A percentile compares a stretch with the other conserved stretches of the same genome.
Conservation (phyloP, 2,113 vertebrate genomes). For the Chionomys nivalis region DNA sequence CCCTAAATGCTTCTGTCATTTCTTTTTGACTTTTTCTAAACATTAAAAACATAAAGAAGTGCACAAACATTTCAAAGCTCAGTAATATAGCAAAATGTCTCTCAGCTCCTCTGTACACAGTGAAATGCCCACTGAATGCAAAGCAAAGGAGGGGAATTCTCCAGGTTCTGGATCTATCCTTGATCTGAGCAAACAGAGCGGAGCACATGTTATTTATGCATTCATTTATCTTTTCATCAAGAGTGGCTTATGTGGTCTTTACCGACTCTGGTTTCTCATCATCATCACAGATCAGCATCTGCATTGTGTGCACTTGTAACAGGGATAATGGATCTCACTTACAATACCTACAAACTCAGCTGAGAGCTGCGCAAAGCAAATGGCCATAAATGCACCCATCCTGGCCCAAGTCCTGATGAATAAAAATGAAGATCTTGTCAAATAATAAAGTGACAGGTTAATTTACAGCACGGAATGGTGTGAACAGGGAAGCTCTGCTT, state of each 20-base stretch:
- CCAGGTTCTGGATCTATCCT: constrained; percentile 92
- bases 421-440: constrained; percentile 96
- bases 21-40: constrained; percentile 72
- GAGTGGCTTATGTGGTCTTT: constrained; percentile 93
- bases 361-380: constrained; percentile 89
- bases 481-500: constrained; percentile 83
- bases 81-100: constrained; percentile 87
- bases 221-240: constrained; percentile 97
- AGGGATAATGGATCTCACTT: constrained; percentile 93
- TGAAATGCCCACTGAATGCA: constrained; percentile 87
- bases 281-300: constrained; percentile 90
- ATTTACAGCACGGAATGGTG: constrained; percentile 90
- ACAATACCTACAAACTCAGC: constrained; percentile 92
- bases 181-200: constrained; percentile 96
- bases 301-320: constrained; percentile 93
- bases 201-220: constrained; percentile 94
- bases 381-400: constrained; percentile 91
- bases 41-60: constrained; percentile 78
- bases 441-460: constrained; percentile 95
- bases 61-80: constrained; percentile 85
- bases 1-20: constrained; percentile 73
- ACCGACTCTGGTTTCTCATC: constrained; percentile 93
- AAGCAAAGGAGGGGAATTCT: constrained; percentile 88
- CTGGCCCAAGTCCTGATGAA: constrained; percentile 92
- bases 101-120: constrained; percentile 87